Base-by-base conservation (phyloP, 1,140 invertebrate species). In the Archegozetes longisetosus region DNA sequence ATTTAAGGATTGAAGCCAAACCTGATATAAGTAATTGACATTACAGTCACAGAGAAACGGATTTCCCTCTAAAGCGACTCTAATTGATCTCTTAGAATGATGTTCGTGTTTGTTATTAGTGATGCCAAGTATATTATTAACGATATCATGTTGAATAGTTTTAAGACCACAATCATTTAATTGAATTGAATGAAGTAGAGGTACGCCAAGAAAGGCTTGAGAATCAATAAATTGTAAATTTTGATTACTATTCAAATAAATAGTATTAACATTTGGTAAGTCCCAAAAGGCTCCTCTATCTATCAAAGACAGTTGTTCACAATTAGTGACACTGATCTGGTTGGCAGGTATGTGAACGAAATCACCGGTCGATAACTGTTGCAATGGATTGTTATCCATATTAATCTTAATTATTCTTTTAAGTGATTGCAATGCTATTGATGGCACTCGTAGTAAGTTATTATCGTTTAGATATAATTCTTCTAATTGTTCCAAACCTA, bases 341-440 rank as follows among this genome's bases (percentile, higher is more conserved):
- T 66, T 61, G 0, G 75, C 64, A 25, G 65, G 66, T 12, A 74
- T 58, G 26, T 66, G 62, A 2, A 64, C 57, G 55, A 76, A 75
- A 54, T 70, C 70, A 3, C 66, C 62, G 0, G 64, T 61, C 24
- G 65, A 62, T 9, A 77, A 58, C 49, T 68, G 67, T 4, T 55
- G 80, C 1, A 86, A 70, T n/a, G 78, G 75, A 71, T 92, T 93
- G 55, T 79, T 79, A 32, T 85, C 84, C 2, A 93, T 73, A 70
- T 90, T 84, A 58, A 92, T 71, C 62, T 78, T 80, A 51, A 86
- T 78, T 26, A 93, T 74, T 62, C 81, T 47, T 55, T 62, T 66
- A 12, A 69, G 54, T 25, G 63, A 63, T 46, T 66, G 62, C 0
- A 71, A 59, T 1, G 67, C 64, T 4, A 62, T 40, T 3, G 67